Conservation (phyloP, 2,888 invertebrate genomes). For the Stomorhina lunata region DNA sequence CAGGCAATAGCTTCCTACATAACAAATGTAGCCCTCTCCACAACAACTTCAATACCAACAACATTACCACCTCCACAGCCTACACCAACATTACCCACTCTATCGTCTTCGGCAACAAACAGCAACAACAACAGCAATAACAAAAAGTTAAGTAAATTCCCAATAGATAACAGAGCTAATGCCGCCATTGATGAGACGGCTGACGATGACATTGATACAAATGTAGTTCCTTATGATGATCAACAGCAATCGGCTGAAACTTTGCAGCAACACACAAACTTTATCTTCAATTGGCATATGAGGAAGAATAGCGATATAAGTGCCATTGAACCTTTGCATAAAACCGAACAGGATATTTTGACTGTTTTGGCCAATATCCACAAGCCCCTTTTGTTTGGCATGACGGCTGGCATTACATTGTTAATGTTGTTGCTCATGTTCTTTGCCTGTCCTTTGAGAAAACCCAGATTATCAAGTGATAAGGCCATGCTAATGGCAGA, state of each 20-base stretch:
- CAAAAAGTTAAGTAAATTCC: too few species aligned
- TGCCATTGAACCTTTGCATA: constrained; percentile 70
- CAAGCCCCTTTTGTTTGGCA: constrained; percentile 72
- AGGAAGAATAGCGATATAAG: constrained; percentile 69
- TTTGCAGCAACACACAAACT: constrained; percentile 69
- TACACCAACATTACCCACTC: constrained; percentile 11
- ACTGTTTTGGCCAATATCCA: constrained; percentile 71
- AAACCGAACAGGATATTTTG: constrained; percentile 70
- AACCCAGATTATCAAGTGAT: constrained; percentile 69
- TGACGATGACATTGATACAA: constrained; percentile 55
- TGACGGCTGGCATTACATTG: constrained; percentile 70
- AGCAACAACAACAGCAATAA: neutral
- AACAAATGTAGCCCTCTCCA: constrained; percentile 37
- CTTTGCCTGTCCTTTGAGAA: constrained; percentile 69
- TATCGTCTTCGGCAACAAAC: neutral
- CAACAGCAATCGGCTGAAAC: constrained; percentile 68
- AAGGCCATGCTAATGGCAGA: constrained; percentile 73
- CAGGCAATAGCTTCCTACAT: constrained; percentile 44
- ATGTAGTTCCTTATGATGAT: constrained; percentile 62
- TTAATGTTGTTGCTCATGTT: constrained; percentile 69
- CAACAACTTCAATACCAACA: constrained; percentile 15
- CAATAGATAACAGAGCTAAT: constrained; percentile 21
- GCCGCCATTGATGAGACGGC: neutral
- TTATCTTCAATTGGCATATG: constrained; percentile 71
- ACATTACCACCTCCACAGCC: neutral